Percentiles rank a stretch among this genome's conserved stretches.
phyloP scores from a whole-genome alignment of 2,888 invertebrate species.

The Pseudococcus jackbeardsleyi region DNA sequence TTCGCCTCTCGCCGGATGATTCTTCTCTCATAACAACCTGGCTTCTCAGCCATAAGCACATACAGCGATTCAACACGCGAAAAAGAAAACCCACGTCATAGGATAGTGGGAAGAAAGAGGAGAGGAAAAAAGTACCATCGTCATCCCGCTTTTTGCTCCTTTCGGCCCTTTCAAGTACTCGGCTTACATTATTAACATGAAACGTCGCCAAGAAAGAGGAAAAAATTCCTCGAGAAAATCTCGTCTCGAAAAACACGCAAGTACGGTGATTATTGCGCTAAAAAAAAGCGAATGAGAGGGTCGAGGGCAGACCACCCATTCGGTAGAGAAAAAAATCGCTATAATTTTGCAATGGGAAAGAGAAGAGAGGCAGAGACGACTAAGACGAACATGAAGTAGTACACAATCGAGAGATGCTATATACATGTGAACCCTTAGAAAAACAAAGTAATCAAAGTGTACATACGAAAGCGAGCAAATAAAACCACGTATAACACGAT shows the following conservation, averaged over 20 bases:
- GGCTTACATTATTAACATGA: constrained; percentile 1
- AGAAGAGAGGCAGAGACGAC: background rate
- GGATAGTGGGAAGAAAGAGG: background rate
- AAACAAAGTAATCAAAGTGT: constrained; percentile 29
- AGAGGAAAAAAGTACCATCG: background rate
- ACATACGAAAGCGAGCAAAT: constrained; percentile 13
- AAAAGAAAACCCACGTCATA: background rate
- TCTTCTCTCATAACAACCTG: constrained; percentile 5
- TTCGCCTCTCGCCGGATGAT: constrained; percentile 24
- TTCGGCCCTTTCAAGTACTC: background rate
- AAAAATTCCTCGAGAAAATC: background rate
- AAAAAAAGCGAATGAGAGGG: background rate
- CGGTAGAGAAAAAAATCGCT: background rate
- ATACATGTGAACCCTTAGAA: background rate
- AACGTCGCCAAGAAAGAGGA: background rate
- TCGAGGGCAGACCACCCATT: constrained; percentile 4
- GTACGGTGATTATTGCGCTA: background rate
- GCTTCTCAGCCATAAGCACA: background rate
- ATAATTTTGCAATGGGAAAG: background rate
- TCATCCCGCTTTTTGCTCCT: background rate
- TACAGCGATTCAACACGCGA: background rate
- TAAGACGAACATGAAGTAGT: background rate
- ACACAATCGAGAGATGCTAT: background rate
- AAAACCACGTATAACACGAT: constrained; percentile 31
- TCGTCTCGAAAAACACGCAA: background rate